Percentiles rank a stretch among this genome's conserved stretches.
Evolutionary conservation across 37 sponge, comb jelly and placozoan genomes (phyloP).

Genomic region (Trichoplax adhaerens): DNA sequence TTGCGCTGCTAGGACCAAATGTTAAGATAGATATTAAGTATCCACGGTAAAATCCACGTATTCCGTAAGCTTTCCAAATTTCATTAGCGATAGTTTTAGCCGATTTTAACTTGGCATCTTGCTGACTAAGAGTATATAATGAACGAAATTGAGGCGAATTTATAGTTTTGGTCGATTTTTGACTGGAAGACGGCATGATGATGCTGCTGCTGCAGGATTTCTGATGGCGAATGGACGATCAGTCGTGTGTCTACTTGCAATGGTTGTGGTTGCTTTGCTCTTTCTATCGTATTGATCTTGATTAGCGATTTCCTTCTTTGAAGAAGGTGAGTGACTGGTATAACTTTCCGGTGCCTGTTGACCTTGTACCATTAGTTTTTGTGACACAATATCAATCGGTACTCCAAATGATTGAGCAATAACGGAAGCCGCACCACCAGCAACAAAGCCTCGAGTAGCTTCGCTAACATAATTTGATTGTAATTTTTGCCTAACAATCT

Average conservation of each 20-base stretch:
- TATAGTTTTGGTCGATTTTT: too few species aligned
- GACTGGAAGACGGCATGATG: too few species aligned
- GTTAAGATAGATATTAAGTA: conserved; percentile 71
- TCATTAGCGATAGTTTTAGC: conserved; percentile 24
- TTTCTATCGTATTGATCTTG: not conserved
- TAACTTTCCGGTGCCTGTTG: not conserved
- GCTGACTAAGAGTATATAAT: too few species aligned
- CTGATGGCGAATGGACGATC: too few species aligned
- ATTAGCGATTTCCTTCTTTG: conserved; percentile 4
- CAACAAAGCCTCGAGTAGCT: conserved; percentile 59
- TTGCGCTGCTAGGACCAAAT: conserved; percentile 74
- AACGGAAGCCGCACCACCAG: conserved; percentile 54
- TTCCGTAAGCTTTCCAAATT: conserved; percentile 37
- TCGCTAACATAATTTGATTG: not conserved
- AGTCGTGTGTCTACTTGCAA: too few species aligned
- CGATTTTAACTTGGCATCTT: conserved; percentile 9
- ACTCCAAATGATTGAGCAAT: conserved; percentile 74
- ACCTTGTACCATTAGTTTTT: conserved; percentile 76
- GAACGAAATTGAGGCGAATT: too few species aligned
- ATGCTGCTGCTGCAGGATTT: too few species aligned
- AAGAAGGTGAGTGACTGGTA: not conserved
- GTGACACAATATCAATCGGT: conserved; percentile 80
- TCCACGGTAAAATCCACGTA: conserved; percentile 70
- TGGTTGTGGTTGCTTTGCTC: not conserved
- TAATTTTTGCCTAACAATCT: conserved; percentile 31